phyloP scores from a whole-genome alignment of 2,888 invertebrate species.

The Caradrina kadenii region DNA sequence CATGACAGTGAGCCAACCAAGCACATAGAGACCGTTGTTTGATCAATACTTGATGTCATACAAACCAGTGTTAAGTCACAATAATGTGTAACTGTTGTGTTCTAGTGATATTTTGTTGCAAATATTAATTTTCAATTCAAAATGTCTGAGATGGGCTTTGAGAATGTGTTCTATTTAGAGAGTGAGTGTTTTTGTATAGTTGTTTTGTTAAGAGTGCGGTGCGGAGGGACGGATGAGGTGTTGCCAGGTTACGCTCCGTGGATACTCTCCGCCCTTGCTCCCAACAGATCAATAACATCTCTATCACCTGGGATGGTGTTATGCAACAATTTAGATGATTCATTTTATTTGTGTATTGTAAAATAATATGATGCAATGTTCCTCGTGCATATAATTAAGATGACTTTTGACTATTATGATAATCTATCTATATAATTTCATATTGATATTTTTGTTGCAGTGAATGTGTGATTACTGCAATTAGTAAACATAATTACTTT shows the following conservation, averaged over 20 bases:
- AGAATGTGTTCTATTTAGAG: constrained; percentile 89
- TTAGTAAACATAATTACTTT: constrained; percentile 2
- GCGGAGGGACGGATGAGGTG: constrained; percentile 84
- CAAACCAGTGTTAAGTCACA: constrained; percentile 74
- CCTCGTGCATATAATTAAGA: not conserved
- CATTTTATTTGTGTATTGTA: constrained; percentile 62
- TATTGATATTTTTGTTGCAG: constrained; percentile 20
- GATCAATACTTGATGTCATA: constrained; percentile 85
- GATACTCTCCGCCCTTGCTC: constrained; percentile 79
- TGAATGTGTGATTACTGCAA: constrained; percentile 23
- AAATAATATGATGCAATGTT: constrained; percentile 22
- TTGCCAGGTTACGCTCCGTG: constrained; percentile 87
- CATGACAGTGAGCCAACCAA: constrained; percentile 60
- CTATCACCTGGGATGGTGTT: constrained; percentile 83
- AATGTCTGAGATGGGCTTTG: constrained; percentile 89
- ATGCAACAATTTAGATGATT: constrained; percentile 80
- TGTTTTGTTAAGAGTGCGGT: constrained; percentile 75
- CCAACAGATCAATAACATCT: constrained; percentile 88
- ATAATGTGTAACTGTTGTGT: constrained; percentile 80
- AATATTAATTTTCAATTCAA: constrained; percentile 69
- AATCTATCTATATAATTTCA: constrained; percentile 6
- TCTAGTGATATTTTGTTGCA: constrained; percentile 66
- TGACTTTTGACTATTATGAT: not conserved
- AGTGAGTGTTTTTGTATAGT: constrained; percentile 85
- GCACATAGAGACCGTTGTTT: constrained; percentile 85